Evolutionary conservation across 2,113 vertebrate species (phyloP), one percentile per base, ranked within the genome.

Genomic region (Phainopepla nitens): DNA sequence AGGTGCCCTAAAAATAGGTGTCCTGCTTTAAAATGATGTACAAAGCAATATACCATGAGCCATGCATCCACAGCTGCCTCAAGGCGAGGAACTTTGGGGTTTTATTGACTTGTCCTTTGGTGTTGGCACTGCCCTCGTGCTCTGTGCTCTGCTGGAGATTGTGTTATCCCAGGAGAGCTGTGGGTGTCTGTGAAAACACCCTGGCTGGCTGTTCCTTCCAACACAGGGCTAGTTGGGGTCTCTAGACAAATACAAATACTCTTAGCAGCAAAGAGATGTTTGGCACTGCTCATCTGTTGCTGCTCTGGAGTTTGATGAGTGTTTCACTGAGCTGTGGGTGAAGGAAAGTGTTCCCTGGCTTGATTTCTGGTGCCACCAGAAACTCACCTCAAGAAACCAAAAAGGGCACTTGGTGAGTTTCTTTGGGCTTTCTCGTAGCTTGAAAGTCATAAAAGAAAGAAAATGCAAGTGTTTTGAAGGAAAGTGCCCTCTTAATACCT

Each of bases 191-290:
- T 58, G n/a, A 49, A 58, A 36, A 15, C 3, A 5, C 14, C 56
- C 22, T 36, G 33, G 2, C 22, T 36, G 33, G 2, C 31, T 36
- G 11, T 33, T 77, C 42, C 79, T 80, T 41, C 51, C 22, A n/a
- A 31, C 45, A 8, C 1, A 0, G 4, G 19, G 33, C 22, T 51
- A 12, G 4, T 4, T 62, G 24, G 36, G 11, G 5, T 58, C 58
- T 58, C 17, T 49, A 27, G 49, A 42, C 45, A 21, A 89, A 54
- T 50, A 21, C 14, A 66, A 57, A 54, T 23, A 5, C 7, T 44
- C 4, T 16, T 39, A 4, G 31, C 56, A 68, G 61, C 56, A 44
- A 20, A 64, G 36, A 7, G 11, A 14, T 77, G 25, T 61, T 80
- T 56, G 6, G 39, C 64, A 9, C 69, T 29, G 9, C 17, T n/a